A percentile compares a stretch with the other conserved stretches of the same genome.
Conservation (phyloP, 2,888 invertebrate species). For the Drosophila yooni region DNA sequence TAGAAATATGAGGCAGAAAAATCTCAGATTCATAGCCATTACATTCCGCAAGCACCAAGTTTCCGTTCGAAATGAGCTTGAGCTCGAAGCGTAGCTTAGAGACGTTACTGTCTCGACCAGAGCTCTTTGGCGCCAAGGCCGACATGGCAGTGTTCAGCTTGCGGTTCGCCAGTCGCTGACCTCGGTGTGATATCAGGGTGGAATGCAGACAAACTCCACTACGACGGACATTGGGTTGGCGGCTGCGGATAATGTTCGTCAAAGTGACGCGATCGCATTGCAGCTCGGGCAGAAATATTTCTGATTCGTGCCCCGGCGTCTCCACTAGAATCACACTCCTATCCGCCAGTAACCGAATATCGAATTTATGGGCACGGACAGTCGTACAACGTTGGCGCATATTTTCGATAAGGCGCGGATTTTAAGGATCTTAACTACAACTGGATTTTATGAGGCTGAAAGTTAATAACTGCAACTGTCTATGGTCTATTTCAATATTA, state of each 20-base stretch:
- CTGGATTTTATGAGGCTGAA: not conserved
- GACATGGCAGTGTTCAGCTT: constrained; percentile 37
- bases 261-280: constrained; percentile 30
- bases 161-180: not conserved
- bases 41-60: constrained; percentile 60
- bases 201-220: not conserved
- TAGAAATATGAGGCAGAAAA: constrained; percentile 56
- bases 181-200: not conserved
- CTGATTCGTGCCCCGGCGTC: constrained; percentile 46
- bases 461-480: not conserved
- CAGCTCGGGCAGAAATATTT: constrained; percentile 58
- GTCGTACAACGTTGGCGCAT: constrained; percentile 11
- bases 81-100: constrained; percentile 22
- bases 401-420: not conserved
- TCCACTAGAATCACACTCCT: constrained; percentile 51
- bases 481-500: not conserved
- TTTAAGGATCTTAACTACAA: not conserved
- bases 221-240: constrained; percentile 15
- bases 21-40: constrained; percentile 67
- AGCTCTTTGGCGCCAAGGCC: constrained; percentile 8
- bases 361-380: constrained; percentile 15
- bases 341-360: constrained; percentile 44
- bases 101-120: not conserved
- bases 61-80: constrained; percentile 57
- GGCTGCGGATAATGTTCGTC: constrained; percentile 38